Evolutionary conservation across 2,888 invertebrate genomes (phyloP).

Genomic region (Drosophila longiperda): DNA sequence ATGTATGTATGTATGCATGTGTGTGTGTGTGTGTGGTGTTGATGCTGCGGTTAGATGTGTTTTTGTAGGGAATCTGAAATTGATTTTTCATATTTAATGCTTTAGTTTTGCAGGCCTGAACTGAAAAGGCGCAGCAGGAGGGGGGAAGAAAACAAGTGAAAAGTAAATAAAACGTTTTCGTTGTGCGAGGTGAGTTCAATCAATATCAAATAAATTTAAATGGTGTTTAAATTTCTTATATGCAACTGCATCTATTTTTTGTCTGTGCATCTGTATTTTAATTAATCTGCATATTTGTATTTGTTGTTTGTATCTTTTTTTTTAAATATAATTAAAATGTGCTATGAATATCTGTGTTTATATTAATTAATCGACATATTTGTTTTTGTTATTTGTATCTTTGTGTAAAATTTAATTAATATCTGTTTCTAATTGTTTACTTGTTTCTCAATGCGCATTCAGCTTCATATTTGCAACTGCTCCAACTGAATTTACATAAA

Average conservation of each 20-base stretch:
- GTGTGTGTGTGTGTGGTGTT: constrained; percentile 24
- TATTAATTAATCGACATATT: neutral
- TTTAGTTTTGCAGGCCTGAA: constrained; percentile 9
- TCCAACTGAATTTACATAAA: too few species aligned
- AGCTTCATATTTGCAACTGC: neutral
- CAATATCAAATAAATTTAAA: neutral
- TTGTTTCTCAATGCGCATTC: neutral
- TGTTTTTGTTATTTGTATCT: neutral
- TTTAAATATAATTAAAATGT: neutral
- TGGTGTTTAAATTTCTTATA: neutral
- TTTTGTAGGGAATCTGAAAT: constrained; percentile 56
- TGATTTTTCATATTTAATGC: constrained; percentile 73
- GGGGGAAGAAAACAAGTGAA: constrained; percentile 5
- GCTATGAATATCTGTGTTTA: too few species aligned
- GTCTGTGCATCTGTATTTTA: neutral
- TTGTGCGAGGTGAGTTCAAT: constrained; percentile 9
- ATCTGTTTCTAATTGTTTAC: neutral
- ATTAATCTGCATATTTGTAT: neutral
- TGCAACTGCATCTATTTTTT: neutral
- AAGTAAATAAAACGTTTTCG: constrained; percentile 32
- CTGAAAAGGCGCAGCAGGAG: neutral
- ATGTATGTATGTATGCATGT: neutral
- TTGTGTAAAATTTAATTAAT: neutral
- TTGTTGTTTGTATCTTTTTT: neutral
- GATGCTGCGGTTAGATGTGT: constrained; percentile 56